Evolutionary conservation across 2,888 invertebrate species (phyloP).

Genomic region (Cistogaster globosa): DNA sequence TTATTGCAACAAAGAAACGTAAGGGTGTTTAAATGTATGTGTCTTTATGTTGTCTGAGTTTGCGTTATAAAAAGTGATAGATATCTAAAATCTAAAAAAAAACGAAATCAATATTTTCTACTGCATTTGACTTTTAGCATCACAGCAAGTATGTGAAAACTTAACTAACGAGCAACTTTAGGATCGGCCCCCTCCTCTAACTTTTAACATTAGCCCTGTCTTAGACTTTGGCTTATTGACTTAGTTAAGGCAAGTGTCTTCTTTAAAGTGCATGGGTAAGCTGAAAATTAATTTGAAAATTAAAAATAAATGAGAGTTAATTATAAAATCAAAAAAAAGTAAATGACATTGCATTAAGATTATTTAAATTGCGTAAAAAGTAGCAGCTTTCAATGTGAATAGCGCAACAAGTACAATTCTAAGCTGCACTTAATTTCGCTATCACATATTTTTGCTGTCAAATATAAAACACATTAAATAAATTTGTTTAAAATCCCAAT

Average conservation of each 20-base stretch:
- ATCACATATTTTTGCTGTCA: too few species aligned
- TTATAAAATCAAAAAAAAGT: too few species aligned
- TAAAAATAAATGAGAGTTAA: too few species aligned
- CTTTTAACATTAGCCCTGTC: neutral
- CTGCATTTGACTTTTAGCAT: slow-evolving; percentile 32
- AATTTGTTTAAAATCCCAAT: too few species aligned
- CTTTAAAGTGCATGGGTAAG: neutral
- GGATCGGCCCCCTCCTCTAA: slow-evolving; percentile 27
- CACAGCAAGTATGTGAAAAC: slow-evolving; percentile 43
- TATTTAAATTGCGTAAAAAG: too few species aligned
- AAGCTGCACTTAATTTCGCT: too few species aligned
- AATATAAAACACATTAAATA: too few species aligned
- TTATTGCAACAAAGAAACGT: slow-evolving; percentile 65
- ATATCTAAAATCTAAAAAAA: slow-evolving; percentile 63
- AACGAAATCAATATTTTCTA: slow-evolving; percentile 55
- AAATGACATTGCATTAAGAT: too few species aligned
- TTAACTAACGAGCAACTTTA: slow-evolving; percentile 58
- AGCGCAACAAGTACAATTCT: too few species aligned
- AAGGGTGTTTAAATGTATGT: slow-evolving; percentile 1
- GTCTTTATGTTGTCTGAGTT: slow-evolving; percentile 55
- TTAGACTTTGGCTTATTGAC: neutral
- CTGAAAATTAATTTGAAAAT: slow-evolving; percentile 7
- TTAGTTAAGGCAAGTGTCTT: slow-evolving; percentile 61
- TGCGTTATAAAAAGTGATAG: slow-evolving; percentile 66
- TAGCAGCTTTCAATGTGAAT: too few species aligned